phyloP scores from a whole-genome alignment of 1,140 invertebrate species.

The Callitettix versicolor region DNA sequence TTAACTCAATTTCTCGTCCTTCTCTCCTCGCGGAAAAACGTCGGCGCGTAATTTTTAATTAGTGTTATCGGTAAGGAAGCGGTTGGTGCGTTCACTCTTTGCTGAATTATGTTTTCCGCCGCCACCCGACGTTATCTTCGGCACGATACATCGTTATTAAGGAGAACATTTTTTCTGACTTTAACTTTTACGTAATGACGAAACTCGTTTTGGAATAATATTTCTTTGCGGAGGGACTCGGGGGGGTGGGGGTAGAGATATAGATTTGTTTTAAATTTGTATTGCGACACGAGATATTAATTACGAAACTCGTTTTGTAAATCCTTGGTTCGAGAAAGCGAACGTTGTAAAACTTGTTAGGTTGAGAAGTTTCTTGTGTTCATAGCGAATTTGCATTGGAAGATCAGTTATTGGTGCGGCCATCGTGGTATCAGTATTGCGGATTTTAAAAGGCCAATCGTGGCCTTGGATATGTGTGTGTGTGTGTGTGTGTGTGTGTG shows the following conservation, averaged over 20 bases:
- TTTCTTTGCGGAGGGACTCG: not conserved
- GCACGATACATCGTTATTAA: not conserved
- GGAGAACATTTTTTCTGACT: not conserved
- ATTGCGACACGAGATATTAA: not conserved
- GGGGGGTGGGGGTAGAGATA: not conserved
- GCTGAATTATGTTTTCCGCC: constrained; percentile 3
- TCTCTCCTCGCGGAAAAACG: not conserved
- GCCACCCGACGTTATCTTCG: not conserved
- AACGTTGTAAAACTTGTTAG: too few species aligned
- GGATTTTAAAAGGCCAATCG: too few species aligned
- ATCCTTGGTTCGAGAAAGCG: too few species aligned
- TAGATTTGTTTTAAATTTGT: not conserved
- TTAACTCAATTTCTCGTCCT: not conserved
- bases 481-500: too few species aligned
- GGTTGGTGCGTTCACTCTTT: not conserved
- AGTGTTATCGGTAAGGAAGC: constrained; percentile 3
- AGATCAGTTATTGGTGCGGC: too few species aligned
- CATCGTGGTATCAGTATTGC: too few species aligned
- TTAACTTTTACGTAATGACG: constrained; percentile 2
- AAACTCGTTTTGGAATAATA: not conserved
- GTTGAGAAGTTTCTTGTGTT: too few species aligned
- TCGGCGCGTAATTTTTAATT: constrained; percentile 4
- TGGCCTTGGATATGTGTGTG: too few species aligned
- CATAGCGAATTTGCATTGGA: too few species aligned
- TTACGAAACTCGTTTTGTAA: not conserved